These are phyloP conservation scores for Drosophila falleni DNA, from an alignment of 2,888 invertebrate genomes.

Conservation along the genomic window DNA sequence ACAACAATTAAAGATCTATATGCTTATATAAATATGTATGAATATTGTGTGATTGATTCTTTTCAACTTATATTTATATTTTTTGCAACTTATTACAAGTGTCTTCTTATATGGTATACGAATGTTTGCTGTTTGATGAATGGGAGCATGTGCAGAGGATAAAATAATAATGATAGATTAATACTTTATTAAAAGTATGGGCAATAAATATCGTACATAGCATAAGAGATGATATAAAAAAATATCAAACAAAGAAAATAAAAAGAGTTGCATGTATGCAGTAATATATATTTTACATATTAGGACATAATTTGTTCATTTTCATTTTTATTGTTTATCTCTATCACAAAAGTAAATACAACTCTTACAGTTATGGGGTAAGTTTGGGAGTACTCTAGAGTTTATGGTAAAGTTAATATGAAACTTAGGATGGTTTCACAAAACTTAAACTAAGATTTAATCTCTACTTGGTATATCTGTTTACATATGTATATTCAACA, in stretches of 20 bases:
- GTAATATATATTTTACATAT: conserved; percentile 29
- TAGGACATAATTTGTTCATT: conserved; percentile 65
- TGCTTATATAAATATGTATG: conserved; percentile 33
- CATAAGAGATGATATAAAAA: conserved; percentile 15
- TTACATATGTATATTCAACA: conserved; percentile 71
- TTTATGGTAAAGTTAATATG: conserved; percentile 33
- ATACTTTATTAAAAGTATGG: conserved; percentile 11
- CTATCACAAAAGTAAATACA: conserved; percentile 79
- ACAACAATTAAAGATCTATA: conserved; percentile 64
- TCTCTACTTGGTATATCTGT: conserved; percentile 65
- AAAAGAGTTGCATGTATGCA: conserved; percentile 41
- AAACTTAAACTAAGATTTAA: conserved; percentile 50
- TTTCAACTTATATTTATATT: conserved; percentile 45
- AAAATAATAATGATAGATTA: conserved; percentile 1
- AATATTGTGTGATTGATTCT: conserved; percentile 43
- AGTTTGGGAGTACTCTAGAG: conserved; percentile 34
- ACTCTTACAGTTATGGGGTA: conserved; percentile 55
- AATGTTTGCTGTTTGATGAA: conserved; percentile 60
- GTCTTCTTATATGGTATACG: conserved; percentile 73
- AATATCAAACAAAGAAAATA: conserved; percentile 14
- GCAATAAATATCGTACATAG: conserved; percentile 56
- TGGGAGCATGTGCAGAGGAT: conserved; percentile 16
- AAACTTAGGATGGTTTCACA: conserved; percentile 40
- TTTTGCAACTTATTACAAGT: conserved; percentile 65
- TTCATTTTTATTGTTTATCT: conserved; percentile 59